These are phyloP conservation scores for Vidua macroura DNA, from an alignment of 2,113 vertebrate species.

Conservation along the genomic window DNA sequence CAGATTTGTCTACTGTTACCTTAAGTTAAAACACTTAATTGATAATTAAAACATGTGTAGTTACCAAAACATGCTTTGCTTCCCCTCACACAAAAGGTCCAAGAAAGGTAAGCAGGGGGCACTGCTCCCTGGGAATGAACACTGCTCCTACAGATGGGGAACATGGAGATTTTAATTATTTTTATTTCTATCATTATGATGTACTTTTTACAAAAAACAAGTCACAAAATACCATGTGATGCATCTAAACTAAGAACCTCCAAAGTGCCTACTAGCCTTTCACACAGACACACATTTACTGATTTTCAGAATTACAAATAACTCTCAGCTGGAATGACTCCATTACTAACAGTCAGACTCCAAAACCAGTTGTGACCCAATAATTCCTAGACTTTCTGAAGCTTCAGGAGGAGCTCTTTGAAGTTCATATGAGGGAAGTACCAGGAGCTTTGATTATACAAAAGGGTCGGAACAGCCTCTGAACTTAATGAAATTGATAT, in stretches of 20 bases:
- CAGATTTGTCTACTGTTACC: background rate
- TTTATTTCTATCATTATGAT: background rate
- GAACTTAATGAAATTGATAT: background rate
- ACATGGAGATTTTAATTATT: background rate
- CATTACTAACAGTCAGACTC: background rate
- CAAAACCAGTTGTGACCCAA: background rate
- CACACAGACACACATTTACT: background rate
- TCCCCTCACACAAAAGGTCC: background rate
- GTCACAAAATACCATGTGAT: background rate
- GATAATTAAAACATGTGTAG: background rate
- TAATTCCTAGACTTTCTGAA: background rate
- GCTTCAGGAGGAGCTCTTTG: background rate
- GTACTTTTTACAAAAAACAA: background rate
- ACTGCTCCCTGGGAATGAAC: background rate
- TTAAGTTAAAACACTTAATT: background rate
- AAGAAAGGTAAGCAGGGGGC: background rate
- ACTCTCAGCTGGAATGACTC: background rate
- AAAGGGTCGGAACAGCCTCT: background rate
- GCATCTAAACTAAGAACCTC: background rate
- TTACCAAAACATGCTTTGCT: background rate
- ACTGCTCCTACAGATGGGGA: background rate
- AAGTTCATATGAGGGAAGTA: background rate
- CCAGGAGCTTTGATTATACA: background rate
- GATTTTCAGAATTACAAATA: background rate
- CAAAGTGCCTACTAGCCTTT: background rate